Evolutionary conservation across 2,113 vertebrate genomes (phyloP).

Genomic region (Varanus komodoensis): DNA sequence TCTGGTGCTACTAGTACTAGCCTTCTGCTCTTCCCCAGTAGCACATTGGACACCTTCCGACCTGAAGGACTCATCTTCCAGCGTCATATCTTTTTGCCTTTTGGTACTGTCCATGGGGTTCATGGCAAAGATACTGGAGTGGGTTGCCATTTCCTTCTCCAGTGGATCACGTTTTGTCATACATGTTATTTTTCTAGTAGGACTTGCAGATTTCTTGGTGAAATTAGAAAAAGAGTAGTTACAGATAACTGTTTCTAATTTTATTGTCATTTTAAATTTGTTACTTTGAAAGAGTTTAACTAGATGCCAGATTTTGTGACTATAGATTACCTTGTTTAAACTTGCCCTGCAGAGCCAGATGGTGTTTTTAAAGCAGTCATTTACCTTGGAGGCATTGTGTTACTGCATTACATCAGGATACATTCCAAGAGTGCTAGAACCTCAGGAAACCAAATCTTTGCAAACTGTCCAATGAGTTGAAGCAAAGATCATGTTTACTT

Average conservation of each 20-base stretch:
- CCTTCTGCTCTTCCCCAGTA: too few species aligned
- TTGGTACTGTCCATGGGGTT: too few species aligned
- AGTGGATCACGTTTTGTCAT: too few species aligned
- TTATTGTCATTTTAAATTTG: slow-evolving; percentile 13
- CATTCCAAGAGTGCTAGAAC: neutral
- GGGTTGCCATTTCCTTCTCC: too few species aligned
- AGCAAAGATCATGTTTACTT: neutral
- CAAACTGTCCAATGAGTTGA: neutral
- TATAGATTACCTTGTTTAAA: neutral
- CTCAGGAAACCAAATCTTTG: neutral
- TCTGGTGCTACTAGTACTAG: too few species aligned
- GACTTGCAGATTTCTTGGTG: neutral
- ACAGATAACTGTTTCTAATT: neutral
- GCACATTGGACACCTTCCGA: too few species aligned
- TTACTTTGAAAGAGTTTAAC: neutral
- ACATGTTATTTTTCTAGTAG: neutral
- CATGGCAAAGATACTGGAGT: too few species aligned
- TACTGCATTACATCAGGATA: neutral
- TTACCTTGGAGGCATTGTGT: neutral
- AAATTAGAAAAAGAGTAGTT: neutral
- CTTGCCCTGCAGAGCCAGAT: neutral
- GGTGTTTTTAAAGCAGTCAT: neutral
- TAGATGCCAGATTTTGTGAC: slow-evolving; percentile 28
- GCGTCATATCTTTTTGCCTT: too few species aligned
- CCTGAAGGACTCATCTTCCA: too few species aligned